Evolutionary conservation across 2,888 invertebrate species (phyloP).

Genomic region (Orthonevra nobilis): DNA sequence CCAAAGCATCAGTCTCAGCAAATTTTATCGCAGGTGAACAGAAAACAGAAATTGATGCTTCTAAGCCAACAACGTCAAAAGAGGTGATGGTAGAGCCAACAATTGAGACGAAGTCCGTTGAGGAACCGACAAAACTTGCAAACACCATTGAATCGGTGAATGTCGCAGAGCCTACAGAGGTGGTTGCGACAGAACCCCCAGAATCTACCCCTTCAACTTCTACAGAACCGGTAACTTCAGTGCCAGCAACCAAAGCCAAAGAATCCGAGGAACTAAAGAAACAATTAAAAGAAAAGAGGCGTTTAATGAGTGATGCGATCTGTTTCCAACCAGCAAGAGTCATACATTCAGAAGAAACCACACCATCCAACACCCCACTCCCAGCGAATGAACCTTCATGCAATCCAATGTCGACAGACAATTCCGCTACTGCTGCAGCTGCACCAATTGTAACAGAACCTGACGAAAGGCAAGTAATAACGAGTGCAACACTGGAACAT

Average conservation of each 20-base stretch:
- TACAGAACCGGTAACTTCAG: constrained; percentile 23
- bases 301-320: constrained; percentile 13
- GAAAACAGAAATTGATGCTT: constrained; percentile 80
- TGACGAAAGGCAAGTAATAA: constrained; percentile 1
- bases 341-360: constrained; percentile 2
- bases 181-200: no score
- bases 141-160: no score
- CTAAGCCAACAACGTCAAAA: constrained; percentile 28
- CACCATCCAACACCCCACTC: constrained; percentile 24
- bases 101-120: no score
- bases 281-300: no score
- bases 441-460: neutral
- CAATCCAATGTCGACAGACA: no score
- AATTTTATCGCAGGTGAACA: constrained; percentile 82
- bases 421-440: no score
- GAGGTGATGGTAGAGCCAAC: no score
- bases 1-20: constrained; percentile 38
- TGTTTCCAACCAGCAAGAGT: constrained; percentile 26
- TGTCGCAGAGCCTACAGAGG: no score
- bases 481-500: constrained; percentile 79
- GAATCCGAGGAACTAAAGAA: neutral
- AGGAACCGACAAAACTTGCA: no score
- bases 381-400: no score
- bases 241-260: neutral
- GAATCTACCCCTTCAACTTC: no score